Evolutionary conservation across 2,888 invertebrate species (phyloP), one percentile per base, ranked within the genome.

Genomic region (Volucella inflata): DNA sequence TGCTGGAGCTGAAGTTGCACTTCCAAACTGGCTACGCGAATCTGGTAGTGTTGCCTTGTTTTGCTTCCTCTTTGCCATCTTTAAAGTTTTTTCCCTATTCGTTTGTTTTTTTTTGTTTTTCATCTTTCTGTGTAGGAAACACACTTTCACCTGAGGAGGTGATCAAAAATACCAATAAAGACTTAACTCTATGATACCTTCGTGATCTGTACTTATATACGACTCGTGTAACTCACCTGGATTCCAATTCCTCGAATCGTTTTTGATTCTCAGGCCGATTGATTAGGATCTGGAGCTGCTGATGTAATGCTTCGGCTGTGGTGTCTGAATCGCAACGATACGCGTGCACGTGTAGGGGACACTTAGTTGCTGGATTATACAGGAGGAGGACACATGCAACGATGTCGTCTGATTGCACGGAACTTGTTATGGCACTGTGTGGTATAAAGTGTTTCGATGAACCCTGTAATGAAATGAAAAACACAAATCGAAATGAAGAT

Each of bases 301-400:
- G 94, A 90, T 96, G 96, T 78, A 99, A 94, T 90, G 97, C 94
- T 84, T 96, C 95, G 0, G 99, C 98, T 17, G 98, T 99, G 90
- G 97, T 96, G 87, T 97, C 95, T 10, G 97, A 97, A 92, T 99
- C 99, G 91, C 97, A 98, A 93, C 98, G 95, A 91, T 95, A 99
- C 70, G 98, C 98, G 91, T 99, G 99, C 2, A 98, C 98, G 91
- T 99, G 98, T 36, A 99, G 95, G 0, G 98, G 98, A 91, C 98
- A 97, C 88, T 97, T 96, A 9, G 98, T 98, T 74, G 97, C 95
- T 0, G 98, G 98, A 93, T 99, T 99, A 91, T 97, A 98, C 0
- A 99, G 94, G 59, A 99, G 93, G 87, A 98, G 94, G 75, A 99
- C 98, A 89, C 97, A 97, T 1, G 98, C 97, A 55, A 99, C 98